Base-by-base conservation (phyloP, 2,888 invertebrate species). In the Cartodere bifasciata region DNA sequence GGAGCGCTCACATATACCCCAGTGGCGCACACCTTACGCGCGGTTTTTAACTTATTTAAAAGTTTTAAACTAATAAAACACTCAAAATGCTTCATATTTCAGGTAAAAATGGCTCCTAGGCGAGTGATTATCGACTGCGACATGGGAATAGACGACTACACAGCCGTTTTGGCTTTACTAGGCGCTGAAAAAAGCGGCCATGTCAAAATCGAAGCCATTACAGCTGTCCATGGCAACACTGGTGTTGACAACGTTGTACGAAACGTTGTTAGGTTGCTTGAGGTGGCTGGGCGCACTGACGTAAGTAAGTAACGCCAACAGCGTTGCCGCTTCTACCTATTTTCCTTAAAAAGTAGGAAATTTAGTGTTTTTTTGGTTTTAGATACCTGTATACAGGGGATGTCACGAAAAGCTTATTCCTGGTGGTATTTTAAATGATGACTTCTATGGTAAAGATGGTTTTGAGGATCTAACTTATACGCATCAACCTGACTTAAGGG, bases 211-310 rank as follows among this genome's bases (percentile, higher is more conserved):
- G 52, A 80, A 25, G 85, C 70, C 1, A 67, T 87, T 2, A 84
- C 84, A 0, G 81, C 81, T 29, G 75, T 72, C 1, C 67, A 71
- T 43, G 87, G 87, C 1, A 87, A 86, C 49, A 78, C 81, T 0
- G 56, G 55, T 2, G 62, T 83, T 29, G 68, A 76, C 7, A 72
- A 82, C 49, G 80, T 77, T 1, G 67, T 67, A 15, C 58, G 57
- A 11, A 86, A 87, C 50, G 77, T 81, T 13, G 67, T 77, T 24
- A 67, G 75, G 41, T 70, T 79, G 30, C 55, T 86, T 7, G 62
- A 68, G 42, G 59, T 69, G 4, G 70, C 68, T 7, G 58, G 64
- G 12, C 61, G 71, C 36, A 61, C 65, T 40, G 73, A 79, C 48
- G 80, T 79, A 54, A 68, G 72, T 61, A 40, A n/a, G n/a, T n/a